These are phyloP conservation scores for Drosophila meridiana DNA, from an alignment of 2,888 invertebrate species.

Conservation along the genomic window DNA sequence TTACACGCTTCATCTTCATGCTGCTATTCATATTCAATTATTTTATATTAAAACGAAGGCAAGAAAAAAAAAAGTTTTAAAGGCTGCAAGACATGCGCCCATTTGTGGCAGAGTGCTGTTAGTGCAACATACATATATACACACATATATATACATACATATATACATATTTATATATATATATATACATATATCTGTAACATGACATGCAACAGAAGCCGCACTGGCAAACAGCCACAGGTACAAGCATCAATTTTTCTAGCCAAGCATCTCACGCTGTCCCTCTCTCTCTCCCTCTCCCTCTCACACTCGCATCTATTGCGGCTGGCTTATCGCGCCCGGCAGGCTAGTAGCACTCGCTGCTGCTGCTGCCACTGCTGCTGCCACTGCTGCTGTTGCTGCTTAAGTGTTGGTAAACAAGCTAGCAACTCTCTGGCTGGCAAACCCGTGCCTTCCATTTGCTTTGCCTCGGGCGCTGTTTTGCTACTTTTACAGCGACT, in stretches of 20 bases:
- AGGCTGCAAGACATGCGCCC: neutral
- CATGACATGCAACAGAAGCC: constrained; percentile 23
- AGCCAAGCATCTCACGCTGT: constrained; percentile 26
- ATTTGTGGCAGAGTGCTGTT: neutral
- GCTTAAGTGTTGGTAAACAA: constrained; percentile 78
- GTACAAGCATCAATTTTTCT: constrained; percentile 35
- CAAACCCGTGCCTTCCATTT: constrained; percentile 23
- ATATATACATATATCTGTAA: neutral
- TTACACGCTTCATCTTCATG: constrained; percentile 6
- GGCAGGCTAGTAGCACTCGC: constrained; percentile 26
- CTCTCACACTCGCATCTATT: constrained; percentile 3
- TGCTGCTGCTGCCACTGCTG: constrained; percentile 9
- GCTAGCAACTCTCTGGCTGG: constrained; percentile 50
- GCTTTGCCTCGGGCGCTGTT: constrained; percentile 64
- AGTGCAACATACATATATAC: neutral
- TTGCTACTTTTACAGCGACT: constrained; percentile 77
- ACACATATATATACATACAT: constrained; percentile 1
- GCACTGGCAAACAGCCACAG: constrained; percentile 20
- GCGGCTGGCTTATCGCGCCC: constrained; percentile 45
- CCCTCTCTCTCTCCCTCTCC: neutral
- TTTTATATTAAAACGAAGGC: neutral
- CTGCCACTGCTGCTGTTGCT: constrained; percentile 19
- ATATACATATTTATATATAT: neutral
- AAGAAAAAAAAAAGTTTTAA: neutral
- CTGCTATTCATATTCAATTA: constrained; percentile 11